phyloP scores from a whole-genome alignment of 2,797 vertebrate genomes.

The Leptatherina wallacei region DNA sequence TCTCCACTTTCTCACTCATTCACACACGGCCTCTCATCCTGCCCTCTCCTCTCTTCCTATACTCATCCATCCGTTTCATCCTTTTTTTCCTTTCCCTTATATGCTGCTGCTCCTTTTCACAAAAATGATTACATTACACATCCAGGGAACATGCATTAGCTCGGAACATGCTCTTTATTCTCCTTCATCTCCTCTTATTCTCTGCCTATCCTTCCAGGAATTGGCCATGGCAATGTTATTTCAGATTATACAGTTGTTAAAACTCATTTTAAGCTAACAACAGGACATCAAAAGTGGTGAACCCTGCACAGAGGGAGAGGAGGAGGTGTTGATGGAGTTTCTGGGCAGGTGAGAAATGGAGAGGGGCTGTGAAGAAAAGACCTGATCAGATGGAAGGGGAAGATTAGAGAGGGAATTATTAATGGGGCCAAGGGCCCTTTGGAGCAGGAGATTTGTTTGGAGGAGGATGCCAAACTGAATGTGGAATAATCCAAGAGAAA shows the following conservation, averaged over 20 bases:
- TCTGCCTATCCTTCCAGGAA: slow-evolving; percentile 62
- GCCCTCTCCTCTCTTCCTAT: slow-evolving; percentile 60
- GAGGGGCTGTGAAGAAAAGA: slow-evolving; percentile 76
- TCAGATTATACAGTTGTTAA: slow-evolving; percentile 85
- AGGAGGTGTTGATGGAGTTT: slow-evolving; percentile 81
- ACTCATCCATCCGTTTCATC: slow-evolving; percentile 72
- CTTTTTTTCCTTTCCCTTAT: slow-evolving; percentile 29
- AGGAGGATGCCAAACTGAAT: slow-evolving; percentile 72
- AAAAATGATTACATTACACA: slow-evolving; percentile 83
- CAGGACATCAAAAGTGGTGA: slow-evolving; percentile 79
- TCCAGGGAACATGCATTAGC: slow-evolving; percentile 82
- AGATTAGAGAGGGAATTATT: slow-evolving; percentile 80
- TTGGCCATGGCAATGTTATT: slow-evolving; percentile 79
- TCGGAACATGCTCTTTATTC: slow-evolving; percentile 76
- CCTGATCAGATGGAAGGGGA: slow-evolving; percentile 76
- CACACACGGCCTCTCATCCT: slow-evolving; percentile 57
- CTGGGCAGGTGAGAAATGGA: slow-evolving; percentile 80
- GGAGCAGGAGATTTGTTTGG: slow-evolving; percentile 77
- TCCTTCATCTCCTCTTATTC: slow-evolving; percentile 40
- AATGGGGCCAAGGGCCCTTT: slow-evolving; percentile 68
- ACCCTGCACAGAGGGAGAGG: slow-evolving; percentile 73
- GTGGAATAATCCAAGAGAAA: slow-evolving; percentile 52
- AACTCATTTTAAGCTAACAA: slow-evolving; percentile 81
- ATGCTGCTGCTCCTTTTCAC: slow-evolving; percentile 69
- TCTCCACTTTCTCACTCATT: slow-evolving; percentile 65